Evolutionary conservation across 35 echinoderm and acorn worm species (phyloP).

Genomic region (Nesometra sesokonis): DNA sequence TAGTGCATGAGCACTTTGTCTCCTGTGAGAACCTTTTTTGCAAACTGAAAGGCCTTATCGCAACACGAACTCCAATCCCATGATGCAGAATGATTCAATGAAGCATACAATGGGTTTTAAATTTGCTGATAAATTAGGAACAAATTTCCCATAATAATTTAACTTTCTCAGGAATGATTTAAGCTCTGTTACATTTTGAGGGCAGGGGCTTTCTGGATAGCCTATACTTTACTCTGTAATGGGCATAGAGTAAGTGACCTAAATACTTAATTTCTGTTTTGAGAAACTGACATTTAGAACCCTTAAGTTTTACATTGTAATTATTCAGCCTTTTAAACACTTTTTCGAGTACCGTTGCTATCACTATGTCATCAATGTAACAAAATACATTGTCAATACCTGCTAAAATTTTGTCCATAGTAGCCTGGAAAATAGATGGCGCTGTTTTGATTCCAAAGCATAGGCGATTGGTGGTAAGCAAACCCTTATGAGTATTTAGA

Average conservation of each 20-base stretch:
- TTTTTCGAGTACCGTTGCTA: not conserved
- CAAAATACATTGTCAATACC: conserved; percentile 23
- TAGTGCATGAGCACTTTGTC: too few species aligned
- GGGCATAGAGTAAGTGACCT: not conserved
- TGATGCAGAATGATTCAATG: not conserved
- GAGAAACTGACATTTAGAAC: conserved; percentile 4
- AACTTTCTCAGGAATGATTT: not conserved
- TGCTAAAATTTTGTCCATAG: conserved; percentile 16
- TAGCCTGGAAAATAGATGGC: conserved; percentile 21
- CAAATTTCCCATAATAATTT: not conserved
- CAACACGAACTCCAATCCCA: not conserved
- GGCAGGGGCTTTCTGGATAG: not conserved
- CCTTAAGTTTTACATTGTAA: conserved; percentile 8
- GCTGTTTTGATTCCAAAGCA: conserved; percentile 24
- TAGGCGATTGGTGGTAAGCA: not conserved
- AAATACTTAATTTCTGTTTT: not conserved
- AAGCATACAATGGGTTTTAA: not conserved
- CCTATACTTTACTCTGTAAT: not conserved
- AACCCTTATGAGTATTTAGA: conserved; percentile 19
- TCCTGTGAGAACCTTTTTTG: not conserved
- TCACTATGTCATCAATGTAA: conserved; percentile 28
- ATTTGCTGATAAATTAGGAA: conserved; percentile 8
- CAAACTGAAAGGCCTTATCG: conserved; percentile 8
- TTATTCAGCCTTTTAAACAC: not conserved
- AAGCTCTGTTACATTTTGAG: too few species aligned